Evolutionary conservation across 2,113 vertebrate species (phyloP), one percentile per base, ranked within the genome.

Genomic region (Cyprinodon variegatus): DNA sequence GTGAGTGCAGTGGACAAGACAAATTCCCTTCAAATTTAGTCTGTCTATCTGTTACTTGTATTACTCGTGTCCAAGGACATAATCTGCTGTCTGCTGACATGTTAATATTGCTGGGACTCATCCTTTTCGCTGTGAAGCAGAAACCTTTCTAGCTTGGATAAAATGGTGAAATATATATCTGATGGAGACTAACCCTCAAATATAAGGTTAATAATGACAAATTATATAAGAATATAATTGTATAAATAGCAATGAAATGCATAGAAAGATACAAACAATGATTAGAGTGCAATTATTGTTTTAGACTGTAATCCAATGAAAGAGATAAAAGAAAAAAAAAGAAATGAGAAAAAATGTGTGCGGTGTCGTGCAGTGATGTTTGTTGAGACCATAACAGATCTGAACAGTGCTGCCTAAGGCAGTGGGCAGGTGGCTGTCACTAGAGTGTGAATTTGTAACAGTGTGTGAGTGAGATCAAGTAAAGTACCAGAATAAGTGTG

Each of bases 391-490:
- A 86, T 86, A 89, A 80, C 83, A 81, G 81, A 92, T 90, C 87
- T 83, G 83, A 87, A 75, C 67, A 87, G 78, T 81, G 68, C 38
- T 59, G 92, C 92, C 91, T 61, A 67, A 83, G 92, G 91, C 89
- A 83, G 88, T 46, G 86, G 87, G 77, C 92, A 92, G 92, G 92
- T 92, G 92, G 92, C 89, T 85, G 89, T 85, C 88, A 89, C 84
- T 89, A 83, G 79, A 86, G 88, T 85, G 87, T 91, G 83, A 86
- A 86, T 76, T 48, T 75, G 76, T 74, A 72, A 66, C 77, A 63
- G 68, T 76, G 74, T 82, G 72, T 63, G 72, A 68, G 20, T 70
- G 53, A 60, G 37, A 72, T 22, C 38, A 46, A 78, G 64, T 61
- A 43, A 68, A 65, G 67, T 80, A 20, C 22, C 22, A 70, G 9